Evolutionary conservation across 2,797 vertebrate species (phyloP), one percentile per base, ranked within the genome.

Genomic region (Dendrocincla tyrannina): DNA sequence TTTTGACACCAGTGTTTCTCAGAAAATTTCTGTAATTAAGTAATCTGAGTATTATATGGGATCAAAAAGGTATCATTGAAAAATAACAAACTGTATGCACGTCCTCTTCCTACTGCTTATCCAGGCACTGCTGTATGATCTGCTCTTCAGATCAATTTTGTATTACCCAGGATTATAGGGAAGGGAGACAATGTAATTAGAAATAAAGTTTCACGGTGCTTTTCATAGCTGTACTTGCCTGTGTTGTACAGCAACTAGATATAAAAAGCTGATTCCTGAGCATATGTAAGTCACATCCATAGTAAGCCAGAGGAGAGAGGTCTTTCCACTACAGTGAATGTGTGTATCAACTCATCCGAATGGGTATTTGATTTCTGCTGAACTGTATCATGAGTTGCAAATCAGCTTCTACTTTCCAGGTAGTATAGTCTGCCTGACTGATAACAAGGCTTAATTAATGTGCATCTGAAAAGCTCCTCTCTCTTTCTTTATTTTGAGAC

Each of bases 311-410:
- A 96, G 89, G 84, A 95, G 80, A 95, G 89, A 96, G 95, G 81
- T 95, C 96, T 97, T 97, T 94, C 96, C 94, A 95, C 94, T 93
- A 95, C 82, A 93, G 85, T 95, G 94, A 96, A 89, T 96, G 90
- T 92, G 91, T 55, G 17, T 89, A 97, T 96, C 95, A 95, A 96
- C 93, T 95, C 96, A 97, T 96, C 93, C 73, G 3, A 97, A 95
- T 79, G 88, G 94, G 85, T 97, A 95, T 95, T 97, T 89, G 96
- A 77, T 95, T 97, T 96, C 96, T 93, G 91, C 95, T 89, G 97
- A 97, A 97, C 94, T 96, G 93, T 89, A 91, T 96, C 94, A 96
- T 83, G 96, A 97, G 93, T 85, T 91, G 95, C 91, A 96, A 96
- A 97, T 96, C 95, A 64, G 23, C 85, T 92, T 84, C 91, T 87